Conservation (phyloP, 2,888 invertebrate genomes). For the Heterodera filipjevi region DNA sequence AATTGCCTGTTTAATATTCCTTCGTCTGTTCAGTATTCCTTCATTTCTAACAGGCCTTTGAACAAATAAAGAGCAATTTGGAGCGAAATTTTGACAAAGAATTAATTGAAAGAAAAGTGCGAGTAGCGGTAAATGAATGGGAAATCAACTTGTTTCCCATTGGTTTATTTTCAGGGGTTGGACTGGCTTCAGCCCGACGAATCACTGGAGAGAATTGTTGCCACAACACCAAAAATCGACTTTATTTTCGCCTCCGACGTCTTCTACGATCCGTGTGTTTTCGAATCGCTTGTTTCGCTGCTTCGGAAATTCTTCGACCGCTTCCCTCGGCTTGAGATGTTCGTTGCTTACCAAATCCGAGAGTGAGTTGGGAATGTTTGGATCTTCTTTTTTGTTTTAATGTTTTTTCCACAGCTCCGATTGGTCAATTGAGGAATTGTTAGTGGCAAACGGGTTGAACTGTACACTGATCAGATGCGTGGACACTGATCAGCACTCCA, state of each 20-base stretch:
- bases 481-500: conserved; percentile 36
- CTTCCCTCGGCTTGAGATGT: conserved; percentile 44
- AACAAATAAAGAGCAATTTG: conserved; percentile 42
- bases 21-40: too few species aligned
- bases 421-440: conserved; percentile 43
- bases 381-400: neutral
- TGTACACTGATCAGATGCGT: conserved; percentile 39
- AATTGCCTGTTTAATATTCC: too few species aligned
- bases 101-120: neutral
- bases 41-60: conserved; percentile 40
- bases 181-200: conserved; percentile 37
- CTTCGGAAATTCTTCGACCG: conserved; percentile 43
- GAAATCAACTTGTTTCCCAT: neutral
- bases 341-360: conserved; percentile 57
- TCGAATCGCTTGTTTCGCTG: conserved; percentile 47
- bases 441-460: conserved; percentile 28
- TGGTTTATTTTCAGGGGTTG: conserved; percentile 30
- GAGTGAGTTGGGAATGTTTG: conserved; percentile 48
- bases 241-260: conserved; percentile 58
- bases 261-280: conserved; percentile 57
- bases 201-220: conserved; percentile 29
- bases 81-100: conserved; percentile 33
- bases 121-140: conserved; percentile 20
- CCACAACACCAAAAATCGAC: conserved; percentile 39
- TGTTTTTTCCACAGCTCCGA: conserved; percentile 45